Conservation (phyloP, 2,888 invertebrate species). For the Pristionchus fissidentatus region DNA sequence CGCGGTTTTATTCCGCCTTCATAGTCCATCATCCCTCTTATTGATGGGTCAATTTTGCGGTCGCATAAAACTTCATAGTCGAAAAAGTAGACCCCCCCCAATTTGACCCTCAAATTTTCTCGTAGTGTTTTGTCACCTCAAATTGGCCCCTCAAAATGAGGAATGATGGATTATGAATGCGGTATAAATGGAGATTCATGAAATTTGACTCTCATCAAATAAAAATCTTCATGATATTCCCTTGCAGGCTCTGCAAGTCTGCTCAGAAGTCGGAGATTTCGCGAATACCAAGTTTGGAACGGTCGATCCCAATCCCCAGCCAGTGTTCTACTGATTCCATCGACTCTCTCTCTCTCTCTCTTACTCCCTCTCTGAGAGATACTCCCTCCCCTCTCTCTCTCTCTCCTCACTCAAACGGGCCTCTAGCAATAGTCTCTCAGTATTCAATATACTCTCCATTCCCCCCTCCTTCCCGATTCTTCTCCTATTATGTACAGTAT, state of each 20-base stretch:
- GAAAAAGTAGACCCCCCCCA: no score
- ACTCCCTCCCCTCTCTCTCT: not conserved
- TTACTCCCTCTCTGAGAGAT: no score
- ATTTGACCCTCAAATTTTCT: not conserved
- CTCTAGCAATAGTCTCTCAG: not conserved
- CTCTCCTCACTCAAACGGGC: constrained; percentile 8
- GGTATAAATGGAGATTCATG: not conserved
- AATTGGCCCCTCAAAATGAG: not conserved
- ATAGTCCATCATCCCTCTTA: not conserved
- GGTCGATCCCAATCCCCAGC: not conserved
- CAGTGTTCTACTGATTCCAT: constrained; percentile 27
- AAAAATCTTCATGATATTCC: not conserved
- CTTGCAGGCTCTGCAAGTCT: constrained; percentile 29
- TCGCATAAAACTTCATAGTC: no score
- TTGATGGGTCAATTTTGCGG: no score
- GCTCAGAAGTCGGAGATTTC: constrained; percentile 46
- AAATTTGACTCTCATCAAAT: not conserved
- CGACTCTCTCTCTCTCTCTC: not conserved
- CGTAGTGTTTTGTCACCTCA: not conserved
- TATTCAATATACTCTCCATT: constrained; percentile 4
- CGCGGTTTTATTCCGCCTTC: not conserved
- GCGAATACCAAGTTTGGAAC: constrained; percentile 41
- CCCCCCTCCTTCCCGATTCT: not conserved
- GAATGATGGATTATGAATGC: no score
- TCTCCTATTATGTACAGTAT: not conserved